Evolutionary conservation across 1,140 invertebrate genomes (phyloP).

Genomic region (Aphelinus certus): DNA sequence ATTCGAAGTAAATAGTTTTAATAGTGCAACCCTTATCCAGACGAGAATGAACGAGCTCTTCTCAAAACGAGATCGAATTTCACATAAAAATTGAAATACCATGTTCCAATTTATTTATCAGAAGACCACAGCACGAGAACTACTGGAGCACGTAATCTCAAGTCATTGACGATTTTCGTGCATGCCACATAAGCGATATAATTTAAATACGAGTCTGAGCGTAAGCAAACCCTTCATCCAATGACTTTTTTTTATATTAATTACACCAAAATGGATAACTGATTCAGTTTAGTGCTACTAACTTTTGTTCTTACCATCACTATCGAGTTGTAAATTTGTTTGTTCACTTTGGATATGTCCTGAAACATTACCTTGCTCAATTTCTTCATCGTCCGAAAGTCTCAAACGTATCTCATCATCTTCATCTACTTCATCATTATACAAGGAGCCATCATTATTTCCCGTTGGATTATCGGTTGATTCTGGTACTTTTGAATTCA

Average conservation of each 20-base stretch:
- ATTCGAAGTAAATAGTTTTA: no score
- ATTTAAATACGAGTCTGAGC: no score
- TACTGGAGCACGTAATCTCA: no score
- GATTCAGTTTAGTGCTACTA: conserved; percentile 25
- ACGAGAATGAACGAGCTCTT: no score
- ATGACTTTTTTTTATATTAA: conserved; percentile 10
- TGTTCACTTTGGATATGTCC: conserved; percentile 12
- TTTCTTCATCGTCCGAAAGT: conserved; percentile 59
- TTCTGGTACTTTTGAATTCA: conserved; percentile 41
- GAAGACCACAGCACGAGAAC: no score
- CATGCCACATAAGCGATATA: no score
- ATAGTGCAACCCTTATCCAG: no score
- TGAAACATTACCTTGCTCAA: conserved; percentile 43
- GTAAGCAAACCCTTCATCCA: background rate
- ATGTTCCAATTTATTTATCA: no score
- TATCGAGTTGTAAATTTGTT: conserved; percentile 20
- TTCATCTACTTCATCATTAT: conserved; percentile 53
- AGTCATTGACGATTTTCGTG: no score
- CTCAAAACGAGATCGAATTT: no score
- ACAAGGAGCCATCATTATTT: conserved; percentile 53
- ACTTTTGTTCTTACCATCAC: conserved; percentile 31
- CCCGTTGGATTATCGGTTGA: conserved; percentile 50
- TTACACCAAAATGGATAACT: background rate
- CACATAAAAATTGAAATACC: no score
- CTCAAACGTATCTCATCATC: conserved; percentile 60